Conservation (phyloP, 53 echinoderm and acorn worm genomes). For the Holothuria scabra region DNA sequence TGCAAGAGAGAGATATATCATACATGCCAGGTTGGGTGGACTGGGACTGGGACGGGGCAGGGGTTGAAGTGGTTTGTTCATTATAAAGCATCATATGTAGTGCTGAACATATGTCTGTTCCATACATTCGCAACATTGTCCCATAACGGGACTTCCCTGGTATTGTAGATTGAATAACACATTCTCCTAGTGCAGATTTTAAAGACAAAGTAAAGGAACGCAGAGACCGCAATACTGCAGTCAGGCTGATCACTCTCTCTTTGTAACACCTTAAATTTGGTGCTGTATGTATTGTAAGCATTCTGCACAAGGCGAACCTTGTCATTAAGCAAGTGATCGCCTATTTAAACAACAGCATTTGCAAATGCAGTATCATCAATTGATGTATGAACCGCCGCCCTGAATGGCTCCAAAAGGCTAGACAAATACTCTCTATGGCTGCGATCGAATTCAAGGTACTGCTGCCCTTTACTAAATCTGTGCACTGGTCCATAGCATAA, state of each 20-base stretch:
- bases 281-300: background rate
- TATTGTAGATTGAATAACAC: constrained; percentile 7
- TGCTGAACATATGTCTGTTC: constrained; percentile 19
- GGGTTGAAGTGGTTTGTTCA: background rate
- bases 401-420: constrained; percentile 13
- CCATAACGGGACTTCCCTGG: constrained; percentile 22
- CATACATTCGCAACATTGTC: constrained; percentile 29
- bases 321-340: background rate
- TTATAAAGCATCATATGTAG: constrained; percentile 23
- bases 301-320: background rate
- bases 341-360: background rate
- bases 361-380: constrained; percentile 31
- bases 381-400: background rate
- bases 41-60: background rate
- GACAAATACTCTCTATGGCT: background rate
- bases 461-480: constrained; percentile 1
- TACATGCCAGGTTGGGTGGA: background rate
- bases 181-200: constrained; percentile 18
- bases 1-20: background rate
- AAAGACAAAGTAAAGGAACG: constrained; percentile 4
- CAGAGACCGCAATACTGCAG: background rate
- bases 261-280: too few species aligned
- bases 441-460: constrained; percentile 10
- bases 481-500: constrained; percentile 6
- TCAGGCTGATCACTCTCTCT: too few species aligned